phyloP scores from a whole-genome alignment of 2,797 vertebrate species.

The Notolepis coatsorum region DNA sequence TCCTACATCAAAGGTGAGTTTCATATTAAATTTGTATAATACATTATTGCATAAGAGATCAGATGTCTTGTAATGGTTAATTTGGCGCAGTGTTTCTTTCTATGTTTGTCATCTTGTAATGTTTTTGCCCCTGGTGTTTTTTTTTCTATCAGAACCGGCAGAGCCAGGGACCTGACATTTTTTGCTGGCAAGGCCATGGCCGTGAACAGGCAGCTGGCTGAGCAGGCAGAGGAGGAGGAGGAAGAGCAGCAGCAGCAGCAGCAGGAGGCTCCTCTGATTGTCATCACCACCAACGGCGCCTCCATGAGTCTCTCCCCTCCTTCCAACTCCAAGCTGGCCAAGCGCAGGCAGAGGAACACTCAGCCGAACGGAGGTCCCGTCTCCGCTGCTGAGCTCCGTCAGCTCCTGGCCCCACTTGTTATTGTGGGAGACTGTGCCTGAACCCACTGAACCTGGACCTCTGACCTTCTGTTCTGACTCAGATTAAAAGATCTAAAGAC shows the following conservation, averaged over 20 bases:
- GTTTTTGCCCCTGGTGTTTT: background rate
- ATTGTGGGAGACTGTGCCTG: constrained; percentile 92
- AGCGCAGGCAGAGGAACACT: constrained; percentile 89
- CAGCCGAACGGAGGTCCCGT: constrained; percentile 84
- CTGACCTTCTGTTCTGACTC: constrained; percentile 51
- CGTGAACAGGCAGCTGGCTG: constrained; percentile 93
- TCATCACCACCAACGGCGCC: constrained; percentile 88
- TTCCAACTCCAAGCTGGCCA: constrained; percentile 92
- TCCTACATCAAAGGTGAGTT: constrained; percentile 94
- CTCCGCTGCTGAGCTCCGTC: constrained; percentile 83
- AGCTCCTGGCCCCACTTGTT: constrained; percentile 89
- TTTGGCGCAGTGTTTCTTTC: background rate
- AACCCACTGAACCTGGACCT: constrained; percentile 51
- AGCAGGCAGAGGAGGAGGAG: constrained; percentile 87
- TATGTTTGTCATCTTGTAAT: background rate
- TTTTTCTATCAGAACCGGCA: constrained; percentile 87
- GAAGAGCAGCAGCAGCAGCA: constrained; percentile 83
- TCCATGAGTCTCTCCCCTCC: constrained; percentile 93
- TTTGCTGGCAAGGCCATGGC: constrained; percentile 96
- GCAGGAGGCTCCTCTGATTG: constrained; percentile 84
- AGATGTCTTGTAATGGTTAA: too few species aligned
- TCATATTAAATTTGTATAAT: background rate
- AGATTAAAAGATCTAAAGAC: constrained; percentile 49
- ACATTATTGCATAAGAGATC: background rate
- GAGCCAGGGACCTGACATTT: constrained; percentile 95